These are phyloP conservation scores for Psittacula echo DNA, from an alignment of 2,797 vertebrate genomes.

Conservation along the genomic window DNA sequence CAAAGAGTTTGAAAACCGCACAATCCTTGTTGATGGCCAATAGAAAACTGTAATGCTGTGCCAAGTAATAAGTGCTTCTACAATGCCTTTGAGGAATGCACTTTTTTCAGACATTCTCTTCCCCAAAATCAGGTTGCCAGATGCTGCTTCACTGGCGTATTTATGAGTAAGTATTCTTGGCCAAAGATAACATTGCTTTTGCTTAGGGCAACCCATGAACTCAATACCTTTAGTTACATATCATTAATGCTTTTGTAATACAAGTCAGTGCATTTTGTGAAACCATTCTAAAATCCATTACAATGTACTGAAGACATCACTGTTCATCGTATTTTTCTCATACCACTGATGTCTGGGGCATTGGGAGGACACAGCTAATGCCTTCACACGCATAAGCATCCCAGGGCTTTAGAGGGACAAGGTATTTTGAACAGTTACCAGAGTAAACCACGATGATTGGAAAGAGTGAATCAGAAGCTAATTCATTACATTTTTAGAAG, in stretches of 20 bases:
- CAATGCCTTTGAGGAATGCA: neutral
- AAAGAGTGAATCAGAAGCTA: neutral
- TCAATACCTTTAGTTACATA: neutral
- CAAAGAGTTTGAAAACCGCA: constrained; percentile 1
- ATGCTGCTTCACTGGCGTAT: neutral
- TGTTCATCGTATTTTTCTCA: neutral
- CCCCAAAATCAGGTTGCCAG: neutral
- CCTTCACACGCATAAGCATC: neutral
- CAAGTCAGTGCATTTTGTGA: neutral
- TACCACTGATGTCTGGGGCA: neutral
- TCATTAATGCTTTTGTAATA: neutral
- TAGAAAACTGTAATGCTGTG: neutral
- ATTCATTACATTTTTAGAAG: neutral
- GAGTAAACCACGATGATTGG: neutral
- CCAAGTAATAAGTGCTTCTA: neutral
- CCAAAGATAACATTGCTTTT: neutral
- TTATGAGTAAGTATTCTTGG: neutral
- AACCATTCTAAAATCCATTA: neutral
- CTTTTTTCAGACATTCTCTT: neutral
- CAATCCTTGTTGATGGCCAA: neutral
- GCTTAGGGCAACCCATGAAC: neutral
- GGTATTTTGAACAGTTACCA: neutral
- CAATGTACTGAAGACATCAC: neutral
- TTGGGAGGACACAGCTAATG: neutral
- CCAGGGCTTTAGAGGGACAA: neutral